Conservation (phyloP, 2,113 vertebrate species). For the Scophthalmus maximus region DNA sequence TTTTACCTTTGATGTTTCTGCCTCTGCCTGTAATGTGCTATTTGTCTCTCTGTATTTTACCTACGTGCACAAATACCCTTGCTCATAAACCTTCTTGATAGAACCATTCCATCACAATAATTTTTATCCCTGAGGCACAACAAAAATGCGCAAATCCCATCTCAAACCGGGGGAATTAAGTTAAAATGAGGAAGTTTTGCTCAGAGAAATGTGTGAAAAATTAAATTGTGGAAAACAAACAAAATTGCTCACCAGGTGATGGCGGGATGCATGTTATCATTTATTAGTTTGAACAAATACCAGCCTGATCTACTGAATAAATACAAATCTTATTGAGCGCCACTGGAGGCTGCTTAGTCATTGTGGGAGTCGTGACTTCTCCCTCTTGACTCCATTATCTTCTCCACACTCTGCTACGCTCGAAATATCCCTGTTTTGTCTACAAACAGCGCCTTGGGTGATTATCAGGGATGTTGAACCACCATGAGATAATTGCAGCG, state of each 20-base stretch:
- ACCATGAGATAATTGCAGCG: slow-evolving; percentile 43
- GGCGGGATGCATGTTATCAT: slow-evolving; percentile 20
- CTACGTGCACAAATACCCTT: no score
- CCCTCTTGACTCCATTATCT: slow-evolving; percentile 72
- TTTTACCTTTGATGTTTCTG: not conserved
- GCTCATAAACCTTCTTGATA: slow-evolving; percentile 6
- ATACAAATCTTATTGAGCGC: slow-evolving; percentile 55
- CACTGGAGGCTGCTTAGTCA: slow-evolving; percentile 67
- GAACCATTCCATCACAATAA: slow-evolving; percentile 26
- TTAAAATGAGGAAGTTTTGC: slow-evolving; percentile 17
- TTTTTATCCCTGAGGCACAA: slow-evolving; percentile 12
- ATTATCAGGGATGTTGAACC: slow-evolving; percentile 66
- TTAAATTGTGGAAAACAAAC: slow-evolving; percentile 12
- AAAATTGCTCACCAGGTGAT: slow-evolving; percentile 12
- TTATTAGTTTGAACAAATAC: slow-evolving; percentile 53
- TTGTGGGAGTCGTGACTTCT: slow-evolving; percentile 53
- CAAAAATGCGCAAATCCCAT: slow-evolving; percentile 17
- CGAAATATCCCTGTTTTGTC: slow-evolving; percentile 66
- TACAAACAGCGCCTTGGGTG: slow-evolving; percentile 48
- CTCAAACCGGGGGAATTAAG: slow-evolving; percentile 22
- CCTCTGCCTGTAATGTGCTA: slow-evolving; percentile 1
- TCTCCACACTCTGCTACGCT: slow-evolving; percentile 59
- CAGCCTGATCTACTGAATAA: slow-evolving; percentile 57
- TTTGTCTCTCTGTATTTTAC: slow-evolving; percentile 18
- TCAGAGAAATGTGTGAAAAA: slow-evolving; percentile 29